These are phyloP conservation scores for Lagria hirta DNA, from an alignment of 2,888 invertebrate genomes.

Conservation along the genomic window DNA sequence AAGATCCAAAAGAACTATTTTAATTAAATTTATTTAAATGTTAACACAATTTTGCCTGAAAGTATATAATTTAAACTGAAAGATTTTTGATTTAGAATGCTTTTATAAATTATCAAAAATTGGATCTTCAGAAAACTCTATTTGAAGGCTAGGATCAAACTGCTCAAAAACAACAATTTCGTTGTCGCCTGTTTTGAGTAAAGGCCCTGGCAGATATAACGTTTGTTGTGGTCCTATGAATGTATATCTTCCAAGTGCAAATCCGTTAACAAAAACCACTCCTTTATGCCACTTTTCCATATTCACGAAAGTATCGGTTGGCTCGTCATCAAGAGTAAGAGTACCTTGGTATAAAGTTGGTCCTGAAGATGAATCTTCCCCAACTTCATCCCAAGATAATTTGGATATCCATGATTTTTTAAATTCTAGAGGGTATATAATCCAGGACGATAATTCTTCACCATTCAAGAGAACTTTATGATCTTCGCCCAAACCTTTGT, in stretches of 20 bases:
- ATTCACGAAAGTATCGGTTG: slow-evolving; percentile 76
- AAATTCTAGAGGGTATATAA: slow-evolving; percentile 56
- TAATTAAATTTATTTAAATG: too few relatives aligned
- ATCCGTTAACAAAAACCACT: slow-evolving; percentile 78
- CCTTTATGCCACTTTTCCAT: slow-evolving; percentile 86
- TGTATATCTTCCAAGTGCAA: slow-evolving; percentile 83
- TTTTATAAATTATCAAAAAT: too few relatives aligned
- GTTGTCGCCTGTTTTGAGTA: slow-evolving; percentile 60
- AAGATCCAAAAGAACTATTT: too few relatives aligned
- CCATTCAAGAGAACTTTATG: slow-evolving; percentile 53
- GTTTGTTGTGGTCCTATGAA: slow-evolving; percentile 78
- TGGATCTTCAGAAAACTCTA: slow-evolving; percentile 39
- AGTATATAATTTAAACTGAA: background rate
- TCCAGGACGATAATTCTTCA: slow-evolving; percentile 50
- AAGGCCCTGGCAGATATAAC: slow-evolving; percentile 78
- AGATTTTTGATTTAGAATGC: too few relatives aligned
- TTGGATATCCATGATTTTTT: slow-evolving; percentile 49
- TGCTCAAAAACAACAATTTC: slow-evolving; percentile 52
- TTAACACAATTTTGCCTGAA: too few relatives aligned
- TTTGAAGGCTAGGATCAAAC: slow-evolving; percentile 36
- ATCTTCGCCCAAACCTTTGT: slow-evolving; percentile 50
- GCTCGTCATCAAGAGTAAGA: slow-evolving; percentile 51
- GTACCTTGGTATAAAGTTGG: slow-evolving; percentile 61
- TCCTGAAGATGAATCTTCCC: slow-evolving; percentile 41
- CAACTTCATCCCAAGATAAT: slow-evolving; percentile 41